These are phyloP conservation scores for Hyalella azteca DNA, from an alignment of 2,888 invertebrate genomes.

Conservation along the genomic window DNA sequence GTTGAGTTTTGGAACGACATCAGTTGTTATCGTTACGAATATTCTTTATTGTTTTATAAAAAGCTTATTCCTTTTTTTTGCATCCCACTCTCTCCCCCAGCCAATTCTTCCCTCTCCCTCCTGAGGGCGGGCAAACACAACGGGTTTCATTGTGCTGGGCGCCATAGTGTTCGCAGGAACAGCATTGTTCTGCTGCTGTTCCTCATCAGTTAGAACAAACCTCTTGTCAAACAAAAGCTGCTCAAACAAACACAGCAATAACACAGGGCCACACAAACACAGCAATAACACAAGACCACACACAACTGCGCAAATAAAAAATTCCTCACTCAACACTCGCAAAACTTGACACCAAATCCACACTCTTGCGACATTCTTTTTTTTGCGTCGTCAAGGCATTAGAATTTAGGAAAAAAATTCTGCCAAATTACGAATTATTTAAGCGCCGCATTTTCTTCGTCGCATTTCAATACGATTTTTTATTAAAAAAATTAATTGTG, in stretches of 20 bases:
- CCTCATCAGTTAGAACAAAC: conserved; percentile 20
- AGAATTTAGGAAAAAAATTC: no score
- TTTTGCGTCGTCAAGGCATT: no score
- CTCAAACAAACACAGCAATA: conserved; percentile 21
- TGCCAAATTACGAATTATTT: no score
- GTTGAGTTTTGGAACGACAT: no score
- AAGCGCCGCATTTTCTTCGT: no score
- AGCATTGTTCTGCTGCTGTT: neutral
- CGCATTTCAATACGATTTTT: no score
- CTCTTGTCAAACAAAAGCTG: conserved; percentile 21
- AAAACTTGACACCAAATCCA: neutral
- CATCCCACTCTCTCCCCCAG: neutral
- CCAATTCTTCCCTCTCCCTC: neutral
- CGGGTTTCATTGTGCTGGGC: neutral
- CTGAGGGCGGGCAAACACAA: neutral
- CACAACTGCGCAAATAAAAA: neutral
- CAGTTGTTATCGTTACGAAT: no score
- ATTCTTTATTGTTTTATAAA: no score
- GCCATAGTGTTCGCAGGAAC: neutral
- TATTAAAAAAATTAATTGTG: no score
- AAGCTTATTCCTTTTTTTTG: no score
- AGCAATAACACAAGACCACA: neutral
- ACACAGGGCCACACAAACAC: conserved; percentile 14
- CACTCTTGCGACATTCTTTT: no score
- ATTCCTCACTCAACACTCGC: neutral